Conservation (phyloP, 2,797 vertebrate species). For the Florisuga fusca region DNA sequence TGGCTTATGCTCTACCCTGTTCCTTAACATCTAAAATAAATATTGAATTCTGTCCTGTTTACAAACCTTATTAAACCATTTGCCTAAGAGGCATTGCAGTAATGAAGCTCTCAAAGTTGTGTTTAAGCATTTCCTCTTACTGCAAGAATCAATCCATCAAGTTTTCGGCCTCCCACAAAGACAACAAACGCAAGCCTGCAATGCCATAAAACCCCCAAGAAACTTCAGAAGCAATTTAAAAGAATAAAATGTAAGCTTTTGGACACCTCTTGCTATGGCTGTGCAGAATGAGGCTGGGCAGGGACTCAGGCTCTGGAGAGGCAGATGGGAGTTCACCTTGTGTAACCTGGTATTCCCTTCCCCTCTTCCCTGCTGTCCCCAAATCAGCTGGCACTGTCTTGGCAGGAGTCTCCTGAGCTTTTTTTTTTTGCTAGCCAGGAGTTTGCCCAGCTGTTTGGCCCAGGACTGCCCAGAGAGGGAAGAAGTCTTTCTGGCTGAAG, state of each 20-base stretch:
- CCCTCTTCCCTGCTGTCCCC: background rate
- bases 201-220: constrained; percentile 18
- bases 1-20: background rate
- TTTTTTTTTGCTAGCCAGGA: background rate
- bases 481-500: background rate
- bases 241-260: background rate
- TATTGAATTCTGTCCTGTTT: constrained; percentile 28
- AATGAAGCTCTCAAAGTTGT: constrained; percentile 17
- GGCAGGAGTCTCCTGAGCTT: background rate
- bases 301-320: rapidly evolving
- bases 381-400: background rate
- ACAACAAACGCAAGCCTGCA: background rate
- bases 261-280: background rate
- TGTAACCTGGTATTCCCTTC: background rate
- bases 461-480: background rate
- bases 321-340: background rate
- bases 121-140: constrained; percentile 33
- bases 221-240: constrained; percentile 20
- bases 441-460: constrained; percentile 35
- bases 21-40: constrained; percentile 45
- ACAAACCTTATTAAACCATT: constrained; percentile 34
- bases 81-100: background rate
- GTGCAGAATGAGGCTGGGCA: background rate
- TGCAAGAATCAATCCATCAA: constrained; percentile 39
- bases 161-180: constrained; percentile 28